Base-by-base conservation (phyloP, 2,797 vertebrate species). In the Sphaeramia orbicularis region DNA sequence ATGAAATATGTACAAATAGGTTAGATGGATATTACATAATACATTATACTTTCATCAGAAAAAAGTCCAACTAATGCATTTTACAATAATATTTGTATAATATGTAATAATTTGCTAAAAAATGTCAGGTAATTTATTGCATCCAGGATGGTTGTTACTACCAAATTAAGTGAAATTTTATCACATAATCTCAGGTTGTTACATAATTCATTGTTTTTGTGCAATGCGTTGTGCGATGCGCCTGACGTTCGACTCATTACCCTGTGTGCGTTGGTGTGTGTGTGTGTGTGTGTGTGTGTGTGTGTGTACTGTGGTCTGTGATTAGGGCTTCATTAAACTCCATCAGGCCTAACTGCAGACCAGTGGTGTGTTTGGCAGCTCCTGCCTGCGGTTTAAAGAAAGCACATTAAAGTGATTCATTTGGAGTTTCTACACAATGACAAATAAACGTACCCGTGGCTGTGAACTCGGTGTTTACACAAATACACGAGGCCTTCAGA, bases 371-470 rank as follows among this genome's bases (percentile, higher is more conserved):
- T 38, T 68, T 72, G 75, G 76, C 70, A 76, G 61, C 50, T 32
- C 55, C 43, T 50, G 59, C 40, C 36, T 76, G 74, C 7, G 67
- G 74, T 85, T 53, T 78, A 83, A 82, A 69, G 56, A 81, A 81
- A 84, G 71, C 74, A 78, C 62, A 80, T 85, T 82, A 78, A 58
- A 63, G 60, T 62, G 56, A 81, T 74, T 71, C 1, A 74, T 82
- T 74, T 77, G 56, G 53, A 75, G 57, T 47, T 68, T 37, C 18
- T 10, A 36, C 65, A 70, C 62, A 37, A 65, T 40, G 58, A 70
- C 57, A 75, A 54, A 76, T 66, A 74, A 68, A 75, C 41, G n/a
- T 38, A 11, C 0, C 14, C 1, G 48, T 2, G 35, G 40, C 36
- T 43, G 1, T 58, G 36, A 56, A 49, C 30, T 37, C 21, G 11